Percentiles rank a stretch among this genome's conserved stretches.
Conservation (phyloP, 2,113 vertebrate genomes). For the Gnathonemus longibarbis region DNA sequence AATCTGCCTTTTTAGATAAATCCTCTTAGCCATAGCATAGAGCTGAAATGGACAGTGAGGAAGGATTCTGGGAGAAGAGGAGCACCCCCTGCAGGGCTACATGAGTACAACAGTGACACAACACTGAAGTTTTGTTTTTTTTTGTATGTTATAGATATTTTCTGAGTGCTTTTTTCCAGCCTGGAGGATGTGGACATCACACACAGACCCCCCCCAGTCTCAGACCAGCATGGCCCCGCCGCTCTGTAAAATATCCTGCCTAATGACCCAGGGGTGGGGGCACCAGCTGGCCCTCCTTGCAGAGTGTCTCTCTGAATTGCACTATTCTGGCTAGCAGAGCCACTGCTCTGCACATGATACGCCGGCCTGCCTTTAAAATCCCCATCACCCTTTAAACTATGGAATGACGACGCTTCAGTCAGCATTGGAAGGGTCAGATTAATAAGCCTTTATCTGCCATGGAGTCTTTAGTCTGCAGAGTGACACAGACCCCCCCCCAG, state of each 20-base stretch:
- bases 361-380: background rate
- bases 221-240: background rate
- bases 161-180: background rate
- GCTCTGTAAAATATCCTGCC: background rate
- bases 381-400: background rate
- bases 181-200: background rate
- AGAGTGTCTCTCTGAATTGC: background rate
- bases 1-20: background rate
- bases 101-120: background rate
- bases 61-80: background rate
- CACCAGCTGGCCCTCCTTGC: background rate
- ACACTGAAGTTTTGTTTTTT: background rate
- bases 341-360: too few relatives aligned
- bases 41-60: background rate
- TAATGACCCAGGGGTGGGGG: slow-evolving; percentile 4
- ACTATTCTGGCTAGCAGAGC: background rate
- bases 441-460: background rate
- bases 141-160: background rate
- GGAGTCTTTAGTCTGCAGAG: background rate
- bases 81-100: background rate
- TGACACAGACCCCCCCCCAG: background rate
- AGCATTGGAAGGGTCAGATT: background rate
- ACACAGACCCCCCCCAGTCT: background rate
- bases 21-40: background rate
- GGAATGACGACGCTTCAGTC: background rate